Percentiles rank a stretch among this genome's conserved stretches.
Evolutionary conservation across 1,140 invertebrate species (phyloP).

Genomic region (Onthophagus taurus): DNA sequence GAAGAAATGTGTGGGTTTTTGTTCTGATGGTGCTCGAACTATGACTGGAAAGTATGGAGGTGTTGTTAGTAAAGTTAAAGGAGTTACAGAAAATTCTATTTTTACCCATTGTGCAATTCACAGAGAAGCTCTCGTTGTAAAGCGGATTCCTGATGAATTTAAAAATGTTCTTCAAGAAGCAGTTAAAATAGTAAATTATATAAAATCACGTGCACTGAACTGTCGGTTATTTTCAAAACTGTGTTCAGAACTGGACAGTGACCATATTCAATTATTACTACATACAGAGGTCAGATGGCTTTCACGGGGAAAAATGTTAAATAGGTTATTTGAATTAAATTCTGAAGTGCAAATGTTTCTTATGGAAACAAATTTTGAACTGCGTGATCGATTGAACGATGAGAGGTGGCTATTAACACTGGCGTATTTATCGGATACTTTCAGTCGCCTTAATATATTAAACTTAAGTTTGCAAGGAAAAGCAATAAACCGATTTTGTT

Average conservation of each 20-base stretch:
- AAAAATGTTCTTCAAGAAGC: conserved; percentile 1
- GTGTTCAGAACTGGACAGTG: not conserved
- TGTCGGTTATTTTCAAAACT: not conserved
- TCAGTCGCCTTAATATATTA: not conserved
- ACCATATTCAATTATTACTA: not conserved
- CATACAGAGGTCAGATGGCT: conserved; percentile 1
- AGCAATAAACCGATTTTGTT: not conserved
- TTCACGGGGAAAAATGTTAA: not conserved
- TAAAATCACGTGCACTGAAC: not conserved
- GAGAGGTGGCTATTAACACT: not conserved
- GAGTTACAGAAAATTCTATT: not conserved
- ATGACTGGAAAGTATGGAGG: not conserved
- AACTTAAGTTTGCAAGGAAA: not conserved
- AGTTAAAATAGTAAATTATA: not conserved
- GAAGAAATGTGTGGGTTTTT: no score
- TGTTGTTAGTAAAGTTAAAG: not conserved
- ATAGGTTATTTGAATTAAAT: not conserved
- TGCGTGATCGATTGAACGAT: not conserved
- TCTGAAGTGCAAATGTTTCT: not conserved
- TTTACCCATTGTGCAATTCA: not conserved
- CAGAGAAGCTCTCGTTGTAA: not conserved
- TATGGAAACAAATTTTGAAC: not conserved
- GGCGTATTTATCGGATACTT: not conserved
- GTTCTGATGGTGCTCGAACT: conserved; percentile 1
- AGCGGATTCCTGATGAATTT: not conserved